Base-by-base conservation (phyloP, 2,797 vertebrate species). In the Crocidura indochinensis region DNA sequence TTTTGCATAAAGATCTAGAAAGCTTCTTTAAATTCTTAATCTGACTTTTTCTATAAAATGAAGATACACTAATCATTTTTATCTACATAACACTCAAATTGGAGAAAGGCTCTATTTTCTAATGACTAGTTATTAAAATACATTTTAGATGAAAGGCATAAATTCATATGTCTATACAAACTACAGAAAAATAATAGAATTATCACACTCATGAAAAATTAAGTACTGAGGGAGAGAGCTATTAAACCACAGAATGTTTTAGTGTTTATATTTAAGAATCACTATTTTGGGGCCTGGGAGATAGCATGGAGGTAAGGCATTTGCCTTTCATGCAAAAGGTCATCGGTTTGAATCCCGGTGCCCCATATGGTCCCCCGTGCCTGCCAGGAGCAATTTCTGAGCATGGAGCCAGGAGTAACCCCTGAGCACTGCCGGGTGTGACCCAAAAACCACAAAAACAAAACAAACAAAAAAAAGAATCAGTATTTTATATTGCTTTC, bases 141-240 rank as follows among this genome's bases (percentile, higher is more conserved):
- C 75, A 86, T 90, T 89, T 80, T 79, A 89, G 64, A 84, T 83
- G 46, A 93, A 86, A 91, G 31, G 22, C 62, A 72, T 69, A 80
- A 88, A 95, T 75, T 88, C 60, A 62, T 72, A 84, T 92, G 86
- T 89, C 83, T 86, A 73, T 64, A 74, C 44, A 82, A 93, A 81
- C 53, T 75, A 74, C 72, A 60, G 47, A 22, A 84, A n/a, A 87
- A 65, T 72, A 88, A 90, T 47, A 80, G 83, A 89, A 90, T 10
- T 69, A 72, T 94, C 56, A 81, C 7, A 6, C 26, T 94, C 84
- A 90, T 68, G 51, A 82, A 94, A 78, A 65, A 20, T 67, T 31
- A 67, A 92, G 53, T 69, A 87, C 31, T 79, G 51, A 65, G 24
- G 85, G 44, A 82, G 11, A 26, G 2, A 77, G 1, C n/a, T 44